A percentile compares a stretch with the other conserved stretches of the same genome.
phyloP scores from a whole-genome alignment of 2,888 invertebrate genomes.

The Pandemis heparana region DNA sequence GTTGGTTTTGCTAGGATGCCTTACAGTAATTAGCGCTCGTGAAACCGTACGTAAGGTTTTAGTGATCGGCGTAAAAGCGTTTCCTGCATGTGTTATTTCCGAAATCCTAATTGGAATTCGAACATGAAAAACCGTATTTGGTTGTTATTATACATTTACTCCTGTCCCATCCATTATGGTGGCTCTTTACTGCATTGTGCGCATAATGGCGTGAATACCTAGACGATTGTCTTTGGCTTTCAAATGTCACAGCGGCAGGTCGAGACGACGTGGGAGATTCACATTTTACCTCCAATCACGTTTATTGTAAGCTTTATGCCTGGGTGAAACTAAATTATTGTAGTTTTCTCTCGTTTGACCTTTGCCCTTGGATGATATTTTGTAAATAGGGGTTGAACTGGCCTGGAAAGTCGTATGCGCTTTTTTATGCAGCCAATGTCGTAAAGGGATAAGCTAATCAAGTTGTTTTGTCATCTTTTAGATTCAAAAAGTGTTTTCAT shows the following conservation, averaged over 20 bases:
- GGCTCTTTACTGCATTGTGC: conserved; percentile 48
- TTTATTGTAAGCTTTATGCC: conserved; percentile 54
- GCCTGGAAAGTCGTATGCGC: too few species aligned
- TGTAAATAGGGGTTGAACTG: not conserved
- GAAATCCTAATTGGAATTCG: not conserved
- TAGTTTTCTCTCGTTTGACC: conserved; percentile 21
- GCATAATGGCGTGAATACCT: conserved; percentile 49
- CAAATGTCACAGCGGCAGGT: conserved; percentile 75
- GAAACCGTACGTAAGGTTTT: not conserved
- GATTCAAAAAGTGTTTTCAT: not conserved
- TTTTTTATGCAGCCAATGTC: not conserved
- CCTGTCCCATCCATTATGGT: conserved; percentile 37
- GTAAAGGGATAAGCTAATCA: not conserved
- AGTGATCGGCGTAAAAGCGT: not conserved
- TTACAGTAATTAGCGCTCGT: not conserved
- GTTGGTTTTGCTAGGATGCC: not conserved
- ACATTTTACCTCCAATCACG: conserved; percentile 67
- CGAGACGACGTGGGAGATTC: conserved; percentile 70
- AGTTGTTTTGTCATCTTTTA: not conserved
- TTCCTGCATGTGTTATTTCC: not conserved
- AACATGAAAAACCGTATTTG: not conserved
- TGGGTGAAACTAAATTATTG: conserved; percentile 43
- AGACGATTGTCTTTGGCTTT: conserved; percentile 63
- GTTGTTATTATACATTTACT: conserved; percentile 22
- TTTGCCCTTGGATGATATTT: conserved; percentile 24